Conservation (phyloP, 2,888 invertebrate genomes). For the Drosophila yooni region DNA sequence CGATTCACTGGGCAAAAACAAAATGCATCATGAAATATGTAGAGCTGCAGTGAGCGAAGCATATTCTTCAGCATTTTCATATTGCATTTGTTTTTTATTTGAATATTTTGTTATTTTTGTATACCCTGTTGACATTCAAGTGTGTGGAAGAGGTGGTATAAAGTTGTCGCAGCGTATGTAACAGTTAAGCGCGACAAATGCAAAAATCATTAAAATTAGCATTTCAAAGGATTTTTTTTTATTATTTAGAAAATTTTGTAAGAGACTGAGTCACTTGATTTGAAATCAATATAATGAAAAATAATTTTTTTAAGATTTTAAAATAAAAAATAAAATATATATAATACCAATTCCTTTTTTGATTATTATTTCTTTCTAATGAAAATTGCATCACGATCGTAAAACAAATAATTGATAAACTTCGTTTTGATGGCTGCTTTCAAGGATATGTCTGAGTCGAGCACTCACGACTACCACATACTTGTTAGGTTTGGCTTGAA, state of each 20-base stretch:
- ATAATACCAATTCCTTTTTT: background rate
- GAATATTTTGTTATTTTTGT: slow-evolving; percentile 1
- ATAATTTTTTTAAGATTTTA: background rate
- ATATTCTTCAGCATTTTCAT: slow-evolving; percentile 35
- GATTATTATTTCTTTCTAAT: background rate
- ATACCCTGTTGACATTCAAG: slow-evolving; percentile 1
- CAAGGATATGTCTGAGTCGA: slow-evolving; percentile 2
- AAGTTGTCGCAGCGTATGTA: accelerated
- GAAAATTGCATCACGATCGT: background rate
- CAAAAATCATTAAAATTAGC: background rate
- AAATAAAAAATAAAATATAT: background rate
- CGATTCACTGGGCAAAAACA: slow-evolving; percentile 34
- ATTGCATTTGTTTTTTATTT: slow-evolving; percentile 13
- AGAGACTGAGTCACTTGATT: too few relatives aligned
- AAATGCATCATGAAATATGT: slow-evolving; percentile 64
- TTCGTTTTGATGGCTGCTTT: background rate
- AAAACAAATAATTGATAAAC: background rate
- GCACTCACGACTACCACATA: background rate
- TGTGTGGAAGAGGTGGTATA: background rate
- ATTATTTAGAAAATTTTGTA: background rate
- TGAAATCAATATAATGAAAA: background rate
- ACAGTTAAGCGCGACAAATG: background rate
- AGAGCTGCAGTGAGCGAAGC: slow-evolving; percentile 28
- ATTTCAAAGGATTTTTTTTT: background rate
- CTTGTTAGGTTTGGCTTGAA: slow-evolving; percentile 10